These are phyloP conservation scores for Tauraco hartlaubi DNA, from an alignment of 2,797 vertebrate species.

Conservation along the genomic window DNA sequence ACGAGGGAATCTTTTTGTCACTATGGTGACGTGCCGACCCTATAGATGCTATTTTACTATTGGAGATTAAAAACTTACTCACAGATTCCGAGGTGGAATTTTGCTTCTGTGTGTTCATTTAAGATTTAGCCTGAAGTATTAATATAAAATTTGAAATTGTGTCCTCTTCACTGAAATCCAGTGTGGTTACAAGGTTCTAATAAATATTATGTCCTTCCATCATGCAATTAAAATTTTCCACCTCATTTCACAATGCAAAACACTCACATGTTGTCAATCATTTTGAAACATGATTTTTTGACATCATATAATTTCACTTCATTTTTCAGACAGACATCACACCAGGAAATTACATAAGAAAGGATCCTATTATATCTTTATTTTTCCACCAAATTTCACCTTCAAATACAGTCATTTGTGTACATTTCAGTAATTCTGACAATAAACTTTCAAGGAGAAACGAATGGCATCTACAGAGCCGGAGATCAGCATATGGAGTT, in stretches of 20 bases:
- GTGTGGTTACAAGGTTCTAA: conserved; percentile 85
- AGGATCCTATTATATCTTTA: conserved; percentile 84
- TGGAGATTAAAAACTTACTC: conserved; percentile 76
- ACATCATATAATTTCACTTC: conserved; percentile 87
- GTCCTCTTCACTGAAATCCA: conserved; percentile 78
- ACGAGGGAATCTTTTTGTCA: conserved; percentile 61
- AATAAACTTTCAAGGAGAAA: conserved; percentile 76
- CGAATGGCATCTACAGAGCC: conserved; percentile 17
- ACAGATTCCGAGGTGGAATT: conserved; percentile 68
- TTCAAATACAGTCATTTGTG: conserved; percentile 79
- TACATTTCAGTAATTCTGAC: conserved; percentile 79
- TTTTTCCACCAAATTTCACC: conserved; percentile 83
- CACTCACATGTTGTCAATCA: conserved; percentile 85
- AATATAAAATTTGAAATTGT: conserved; percentile 81
- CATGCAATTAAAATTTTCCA: conserved; percentile 88
- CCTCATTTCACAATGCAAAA: conserved; percentile 87
- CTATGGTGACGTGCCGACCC: not conserved
- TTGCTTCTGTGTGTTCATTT: conserved; percentile 74
- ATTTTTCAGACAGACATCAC: conserved; percentile 82
- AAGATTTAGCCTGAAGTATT: conserved; percentile 78
- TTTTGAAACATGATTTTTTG: conserved; percentile 85
- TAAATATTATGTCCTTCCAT: conserved; percentile 87
- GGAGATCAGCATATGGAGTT: conserved; percentile 52
- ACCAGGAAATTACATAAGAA: conserved; percentile 85
- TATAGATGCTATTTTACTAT: conserved; percentile 55